Percentiles rank a stretch among this genome's conserved stretches.
Conservation (phyloP, 2,888 invertebrate genomes). For the Troides helena region DNA sequence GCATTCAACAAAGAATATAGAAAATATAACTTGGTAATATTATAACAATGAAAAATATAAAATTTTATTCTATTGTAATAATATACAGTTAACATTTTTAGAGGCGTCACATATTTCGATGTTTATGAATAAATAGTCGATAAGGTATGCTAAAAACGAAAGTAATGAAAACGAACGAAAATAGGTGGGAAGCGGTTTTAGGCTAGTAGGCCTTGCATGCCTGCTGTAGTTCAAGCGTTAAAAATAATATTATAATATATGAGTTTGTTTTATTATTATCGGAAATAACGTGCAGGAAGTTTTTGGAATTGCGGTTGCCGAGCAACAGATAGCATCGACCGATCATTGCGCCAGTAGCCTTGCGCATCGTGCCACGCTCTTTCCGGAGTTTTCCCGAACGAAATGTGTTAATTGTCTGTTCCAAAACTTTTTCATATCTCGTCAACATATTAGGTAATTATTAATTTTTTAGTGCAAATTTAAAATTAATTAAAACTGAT, state of each 20-base stretch:
- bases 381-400: conserved; percentile 56
- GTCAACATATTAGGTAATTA: not conserved
- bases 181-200: conserved; percentile 12
- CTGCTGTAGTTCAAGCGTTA: not conserved
- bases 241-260: not conserved
- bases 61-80: not conserved
- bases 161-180: conserved; percentile 21
- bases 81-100: not conserved
- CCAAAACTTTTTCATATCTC: not conserved
- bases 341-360: conserved; percentile 30
- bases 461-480: not conserved
- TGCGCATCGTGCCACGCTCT: conserved; percentile 8
- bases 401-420: not conserved
- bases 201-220: conserved; percentile 23
- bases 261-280: not conserved
- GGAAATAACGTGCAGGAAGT: not conserved
- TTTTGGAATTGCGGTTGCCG: conserved; percentile 47
- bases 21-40: not conserved
- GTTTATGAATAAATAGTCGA: not conserved
- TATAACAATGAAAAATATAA: not conserved
- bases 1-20: not conserved
- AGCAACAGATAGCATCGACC: conserved; percentile 55
- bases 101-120: not conserved
- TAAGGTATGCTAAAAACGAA: conserved; percentile 17
- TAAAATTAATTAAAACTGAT: not conserved